A percentile compares a stretch with the other conserved stretches of the same genome.
phyloP scores from a whole-genome alignment of 2,888 invertebrate genomes.

The Synanthedon vespiformis region DNA sequence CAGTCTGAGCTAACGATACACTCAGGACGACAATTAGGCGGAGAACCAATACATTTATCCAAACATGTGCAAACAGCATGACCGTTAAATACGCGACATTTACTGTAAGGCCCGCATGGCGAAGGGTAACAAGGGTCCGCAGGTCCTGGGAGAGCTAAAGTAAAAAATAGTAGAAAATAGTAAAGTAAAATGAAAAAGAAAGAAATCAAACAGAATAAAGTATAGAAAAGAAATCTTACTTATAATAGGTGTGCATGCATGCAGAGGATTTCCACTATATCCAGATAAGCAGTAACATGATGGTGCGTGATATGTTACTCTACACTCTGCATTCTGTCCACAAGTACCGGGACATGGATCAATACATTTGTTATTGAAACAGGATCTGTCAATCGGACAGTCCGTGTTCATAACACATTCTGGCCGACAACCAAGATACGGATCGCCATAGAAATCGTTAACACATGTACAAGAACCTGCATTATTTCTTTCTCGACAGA shows the following conservation, averaged over 20 bases:
- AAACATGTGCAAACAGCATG: slow-evolving; percentile 84
- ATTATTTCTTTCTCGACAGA: slow-evolving; percentile 80
- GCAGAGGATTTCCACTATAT: slow-evolving; percentile 78
- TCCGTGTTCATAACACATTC: slow-evolving; percentile 84
- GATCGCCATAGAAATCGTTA: slow-evolving; percentile 81
- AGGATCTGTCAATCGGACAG: slow-evolving; percentile 78
- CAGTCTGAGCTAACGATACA: slow-evolving; percentile 85
- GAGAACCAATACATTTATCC: slow-evolving; percentile 78
- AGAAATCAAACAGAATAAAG: slow-evolving; percentile 29
- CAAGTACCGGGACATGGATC: slow-evolving; percentile 84
- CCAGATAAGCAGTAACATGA: slow-evolving; percentile 81
- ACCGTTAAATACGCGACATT: slow-evolving; percentile 77
- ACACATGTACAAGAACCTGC: slow-evolving; percentile 83
- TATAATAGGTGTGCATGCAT: slow-evolving; percentile 72
- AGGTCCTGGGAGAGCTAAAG: slow-evolving; percentile 54
- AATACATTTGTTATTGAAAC: slow-evolving; percentile 82
- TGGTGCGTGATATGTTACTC: slow-evolving; percentile 80
- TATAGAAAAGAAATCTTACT: slow-evolving; percentile 69
- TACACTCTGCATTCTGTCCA: slow-evolving; percentile 82
- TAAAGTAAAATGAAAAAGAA: slow-evolving; percentile 17
- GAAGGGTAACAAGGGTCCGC: slow-evolving; percentile 80
- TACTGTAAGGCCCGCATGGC: slow-evolving; percentile 83
- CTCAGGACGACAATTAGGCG: slow-evolving; percentile 82
- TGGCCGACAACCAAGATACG: slow-evolving; percentile 83
- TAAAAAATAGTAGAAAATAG: no score